These are phyloP conservation scores for Stenodema calcarata DNA, from an alignment of 2,888 invertebrate genomes.

Conservation along the genomic window DNA sequence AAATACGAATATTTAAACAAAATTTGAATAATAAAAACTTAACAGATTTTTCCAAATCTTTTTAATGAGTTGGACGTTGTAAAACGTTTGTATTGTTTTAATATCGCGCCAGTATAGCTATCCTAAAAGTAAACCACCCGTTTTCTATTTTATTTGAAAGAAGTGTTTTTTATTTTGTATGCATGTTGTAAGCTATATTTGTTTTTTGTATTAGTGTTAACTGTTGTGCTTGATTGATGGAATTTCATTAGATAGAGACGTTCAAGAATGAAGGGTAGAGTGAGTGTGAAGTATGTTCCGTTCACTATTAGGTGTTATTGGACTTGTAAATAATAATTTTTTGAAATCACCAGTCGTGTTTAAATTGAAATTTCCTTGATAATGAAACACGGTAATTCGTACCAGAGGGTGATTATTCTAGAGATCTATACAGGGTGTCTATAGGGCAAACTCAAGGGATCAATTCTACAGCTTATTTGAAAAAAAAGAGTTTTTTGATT, in stretches of 20 bases:
- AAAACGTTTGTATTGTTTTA: background rate
- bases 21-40: background rate
- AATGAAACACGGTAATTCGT: background rate
- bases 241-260: background rate
- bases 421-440: too few species aligned
- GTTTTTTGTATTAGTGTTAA: background rate
- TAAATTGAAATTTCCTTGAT: background rate
- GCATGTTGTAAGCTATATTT: background rate
- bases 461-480: too few species aligned
- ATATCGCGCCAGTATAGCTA: background rate
- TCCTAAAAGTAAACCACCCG: background rate
- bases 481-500: too few species aligned
- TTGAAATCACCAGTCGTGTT: background rate
- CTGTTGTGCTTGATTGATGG: background rate
- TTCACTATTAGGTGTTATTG: slow-evolving; percentile 2
- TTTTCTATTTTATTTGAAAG: background rate
- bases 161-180: background rate
- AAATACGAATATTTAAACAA: background rate
- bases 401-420: too few species aligned
- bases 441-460: too few species aligned
- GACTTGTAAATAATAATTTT: slow-evolving; percentile 1
- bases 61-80: background rate
- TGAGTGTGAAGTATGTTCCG: background rate
- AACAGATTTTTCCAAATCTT: background rate
- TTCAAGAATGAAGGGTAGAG: background rate